Conservation (phyloP, 2,888 invertebrate species). For the Ophioninae sp. region DNA sequence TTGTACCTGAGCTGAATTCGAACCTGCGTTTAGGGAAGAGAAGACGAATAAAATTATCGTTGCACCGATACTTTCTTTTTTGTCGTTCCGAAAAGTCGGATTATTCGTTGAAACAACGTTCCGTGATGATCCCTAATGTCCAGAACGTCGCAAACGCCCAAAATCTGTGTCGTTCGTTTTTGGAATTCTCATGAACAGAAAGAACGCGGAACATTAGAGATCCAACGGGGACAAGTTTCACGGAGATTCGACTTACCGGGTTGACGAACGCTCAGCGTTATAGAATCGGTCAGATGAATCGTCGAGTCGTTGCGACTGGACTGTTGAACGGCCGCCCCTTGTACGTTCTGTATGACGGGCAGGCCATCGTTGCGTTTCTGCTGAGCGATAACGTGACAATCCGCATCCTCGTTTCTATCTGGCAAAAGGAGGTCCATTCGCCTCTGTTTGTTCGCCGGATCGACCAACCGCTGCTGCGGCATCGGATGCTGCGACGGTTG, state of each 20-base stretch:
- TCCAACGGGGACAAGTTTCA: neutral
- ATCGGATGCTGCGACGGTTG: constrained; percentile 67
- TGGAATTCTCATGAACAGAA: too few species aligned
- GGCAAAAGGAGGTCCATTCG: constrained; percentile 86
- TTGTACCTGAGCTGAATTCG: constrained; percentile 77
- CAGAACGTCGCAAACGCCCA: too few species aligned
- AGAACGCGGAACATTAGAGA: too few species aligned
- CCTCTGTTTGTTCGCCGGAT: constrained; percentile 78
- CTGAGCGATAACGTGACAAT: constrained; percentile 89
- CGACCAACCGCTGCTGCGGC: constrained; percentile 69
- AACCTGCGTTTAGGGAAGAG: constrained; percentile 68
- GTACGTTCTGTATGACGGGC: constrained; percentile 89
- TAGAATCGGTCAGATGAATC: constrained; percentile 88
- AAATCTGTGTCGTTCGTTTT: too few species aligned
- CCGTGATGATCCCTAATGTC: too few species aligned
- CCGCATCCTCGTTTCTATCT: constrained; percentile 88
- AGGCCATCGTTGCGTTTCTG: constrained; percentile 88
- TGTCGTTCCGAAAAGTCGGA: neutral
- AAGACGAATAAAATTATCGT: neutral
- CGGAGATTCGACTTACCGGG: constrained; percentile 73
- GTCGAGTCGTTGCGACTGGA: constrained; percentile 81
- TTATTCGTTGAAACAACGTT: neutral
- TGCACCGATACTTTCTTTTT: neutral
- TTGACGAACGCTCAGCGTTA: constrained; percentile 85
- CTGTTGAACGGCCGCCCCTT: constrained; percentile 81